These are phyloP conservation scores for Abrostola tripartita DNA, from an alignment of 2,888 invertebrate genomes.

Conservation along the genomic window DNA sequence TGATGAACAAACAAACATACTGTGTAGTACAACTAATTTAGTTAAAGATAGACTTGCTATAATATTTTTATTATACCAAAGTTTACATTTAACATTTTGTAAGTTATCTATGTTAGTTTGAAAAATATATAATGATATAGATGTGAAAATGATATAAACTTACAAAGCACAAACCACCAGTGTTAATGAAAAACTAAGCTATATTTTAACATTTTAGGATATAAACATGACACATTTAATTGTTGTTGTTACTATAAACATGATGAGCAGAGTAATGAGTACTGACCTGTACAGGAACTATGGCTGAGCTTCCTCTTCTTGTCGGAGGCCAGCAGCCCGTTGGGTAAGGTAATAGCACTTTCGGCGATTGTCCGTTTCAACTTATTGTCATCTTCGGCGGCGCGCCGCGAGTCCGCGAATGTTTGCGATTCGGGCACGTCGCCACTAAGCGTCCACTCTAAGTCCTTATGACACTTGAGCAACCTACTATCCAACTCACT, in stretches of 20 bases:
- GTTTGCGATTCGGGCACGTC: conserved; percentile 58
- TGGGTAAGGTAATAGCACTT: conserved; percentile 84
- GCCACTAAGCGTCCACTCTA: conserved; percentile 81
- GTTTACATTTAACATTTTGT: too few species aligned
- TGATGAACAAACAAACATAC: too few species aligned
- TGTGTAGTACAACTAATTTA: too few species aligned
- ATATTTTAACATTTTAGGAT: too few species aligned
- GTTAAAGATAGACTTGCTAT: too few species aligned
- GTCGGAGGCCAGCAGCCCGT: conserved; percentile 89
- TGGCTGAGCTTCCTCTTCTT: conserved; percentile 90
- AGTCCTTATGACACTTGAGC: conserved; percentile 76
- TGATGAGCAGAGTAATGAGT: conserved; percentile 13
- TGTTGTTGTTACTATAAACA: neutral
- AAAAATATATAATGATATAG: too few species aligned
- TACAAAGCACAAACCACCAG: too few species aligned
- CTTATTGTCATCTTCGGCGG: conserved; percentile 66
- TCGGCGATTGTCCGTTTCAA: conserved; percentile 83
- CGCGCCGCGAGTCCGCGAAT: conserved; percentile 45
- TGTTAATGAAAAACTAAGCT: too few species aligned
- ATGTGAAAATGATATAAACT: too few species aligned
- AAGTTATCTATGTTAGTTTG: too few species aligned
- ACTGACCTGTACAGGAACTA: conserved; percentile 86
- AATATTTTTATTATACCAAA: too few species aligned
- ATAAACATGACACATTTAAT: too few species aligned
- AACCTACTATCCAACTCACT: conserved; percentile 78